These are phyloP conservation scores for Macrobrachium rosenbergii DNA, from an alignment of 1,140 invertebrate species.

Conservation along the genomic window DNA sequence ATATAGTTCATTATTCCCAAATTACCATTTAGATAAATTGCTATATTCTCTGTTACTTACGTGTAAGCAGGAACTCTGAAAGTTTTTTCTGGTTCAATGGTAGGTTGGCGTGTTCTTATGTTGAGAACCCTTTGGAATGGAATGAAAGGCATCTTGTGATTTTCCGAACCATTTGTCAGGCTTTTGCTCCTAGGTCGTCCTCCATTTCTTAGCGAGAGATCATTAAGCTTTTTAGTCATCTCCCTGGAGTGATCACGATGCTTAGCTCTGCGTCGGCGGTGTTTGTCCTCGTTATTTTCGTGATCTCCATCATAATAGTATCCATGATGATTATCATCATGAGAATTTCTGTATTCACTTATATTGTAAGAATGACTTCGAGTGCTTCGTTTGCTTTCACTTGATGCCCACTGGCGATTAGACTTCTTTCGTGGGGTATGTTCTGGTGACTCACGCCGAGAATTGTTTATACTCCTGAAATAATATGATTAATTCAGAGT, in stretches of 20 bases:
- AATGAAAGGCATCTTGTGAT: neutral
- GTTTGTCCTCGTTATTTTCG: neutral
- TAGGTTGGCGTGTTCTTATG: neutral
- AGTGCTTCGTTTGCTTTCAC: neutral
- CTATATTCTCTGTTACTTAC: no score
- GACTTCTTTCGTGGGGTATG: no score
- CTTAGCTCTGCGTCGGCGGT: neutral
- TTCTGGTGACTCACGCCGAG: no score
- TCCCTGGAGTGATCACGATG: no score
- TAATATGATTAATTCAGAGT: no score
- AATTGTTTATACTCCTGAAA: no score
- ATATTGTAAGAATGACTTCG: slow-evolving; percentile 4
- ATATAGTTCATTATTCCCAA: no score
- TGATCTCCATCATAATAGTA: slow-evolving; percentile 10
- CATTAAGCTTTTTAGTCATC: no score
- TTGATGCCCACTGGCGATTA: neutral
- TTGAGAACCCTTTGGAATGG: slow-evolving; percentile 12
- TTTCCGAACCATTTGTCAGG: no score
- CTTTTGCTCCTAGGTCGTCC: neutral
- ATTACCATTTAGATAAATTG: no score
- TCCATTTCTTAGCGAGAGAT: slow-evolving; percentile 3
- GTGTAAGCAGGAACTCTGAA: neutral
- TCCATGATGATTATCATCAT: neutral
- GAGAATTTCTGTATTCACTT: neutral
- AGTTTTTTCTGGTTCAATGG: neutral